These are phyloP conservation scores for Staurois parvus DNA, from an alignment of 2,797 vertebrate genomes.

Conservation along the genomic window DNA sequence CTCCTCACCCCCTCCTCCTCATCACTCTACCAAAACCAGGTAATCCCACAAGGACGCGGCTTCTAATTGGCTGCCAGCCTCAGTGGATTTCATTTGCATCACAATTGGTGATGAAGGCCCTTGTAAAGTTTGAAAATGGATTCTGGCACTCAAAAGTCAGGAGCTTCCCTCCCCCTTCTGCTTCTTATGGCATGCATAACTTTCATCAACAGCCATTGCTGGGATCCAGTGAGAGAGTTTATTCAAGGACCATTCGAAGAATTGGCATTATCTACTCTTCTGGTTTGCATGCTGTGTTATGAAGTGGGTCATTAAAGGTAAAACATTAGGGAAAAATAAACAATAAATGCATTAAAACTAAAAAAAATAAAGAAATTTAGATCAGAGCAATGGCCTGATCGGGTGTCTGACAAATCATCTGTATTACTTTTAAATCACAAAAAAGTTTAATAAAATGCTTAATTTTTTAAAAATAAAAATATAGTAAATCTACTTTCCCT, in stretches of 20 bases:
- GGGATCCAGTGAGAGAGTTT: neutral
- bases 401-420: too few species aligned
- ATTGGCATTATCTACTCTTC: neutral
- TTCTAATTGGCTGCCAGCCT: conserved; percentile 68
- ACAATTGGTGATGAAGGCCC: conserved; percentile 64
- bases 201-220: conserved; percentile 15
- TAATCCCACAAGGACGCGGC: conserved; percentile 67
- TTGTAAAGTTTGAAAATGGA: conserved; percentile 61
- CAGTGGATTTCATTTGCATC: conserved; percentile 68
- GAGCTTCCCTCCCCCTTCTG: conserved; percentile 17
- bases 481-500: too few species aligned
- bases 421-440: too few species aligned
- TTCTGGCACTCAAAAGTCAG: conserved; percentile 44
- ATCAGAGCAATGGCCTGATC: too few species aligned
- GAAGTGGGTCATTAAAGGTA: conserved; percentile 57
- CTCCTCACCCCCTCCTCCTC: conserved; percentile 52
- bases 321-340: conserved; percentile 68
- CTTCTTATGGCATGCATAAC: conserved; percentile 41
- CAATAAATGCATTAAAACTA: neutral
- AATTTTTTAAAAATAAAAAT: too few species aligned
- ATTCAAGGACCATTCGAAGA: neutral
- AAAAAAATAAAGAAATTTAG: neutral
- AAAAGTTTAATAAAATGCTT: too few species aligned
- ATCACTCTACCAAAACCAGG: conserved; percentile 66
- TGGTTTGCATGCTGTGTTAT: conserved; percentile 52